Conservation (phyloP, 2,888 invertebrate genomes). For the Oxytorus armatus region DNA sequence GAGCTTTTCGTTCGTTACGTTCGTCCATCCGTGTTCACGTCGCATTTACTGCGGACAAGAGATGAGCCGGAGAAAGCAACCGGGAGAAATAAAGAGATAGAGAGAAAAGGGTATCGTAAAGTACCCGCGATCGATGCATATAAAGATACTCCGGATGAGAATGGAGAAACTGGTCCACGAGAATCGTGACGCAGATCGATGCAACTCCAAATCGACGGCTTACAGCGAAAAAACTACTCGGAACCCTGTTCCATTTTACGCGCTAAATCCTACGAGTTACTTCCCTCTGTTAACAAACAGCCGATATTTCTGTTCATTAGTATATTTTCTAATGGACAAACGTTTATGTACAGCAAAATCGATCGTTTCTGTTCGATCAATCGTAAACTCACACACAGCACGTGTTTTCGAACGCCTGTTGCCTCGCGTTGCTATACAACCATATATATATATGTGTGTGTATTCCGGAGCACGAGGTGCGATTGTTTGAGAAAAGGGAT, state of each 20-base stretch:
- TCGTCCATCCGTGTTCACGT: constrained; percentile 64
- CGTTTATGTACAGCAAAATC: constrained; percentile 26
- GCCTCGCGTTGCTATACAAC: no score
- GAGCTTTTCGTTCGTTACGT: constrained; percentile 56
- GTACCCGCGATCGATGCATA: constrained; percentile 64
- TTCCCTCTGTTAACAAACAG: background rate
- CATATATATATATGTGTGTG: no score
- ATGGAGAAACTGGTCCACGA: constrained; percentile 34
- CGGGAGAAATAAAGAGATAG: background rate
- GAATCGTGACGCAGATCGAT: constrained; percentile 61
- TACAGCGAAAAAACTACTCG: background rate
- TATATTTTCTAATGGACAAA: constrained; percentile 5
- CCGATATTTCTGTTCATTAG: constrained; percentile 5
- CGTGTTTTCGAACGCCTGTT: no score
- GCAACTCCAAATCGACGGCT: constrained; percentile 15
- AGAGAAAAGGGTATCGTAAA: constrained; percentile 47
- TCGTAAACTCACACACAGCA: constrained; percentile 59
- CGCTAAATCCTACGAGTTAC: background rate
- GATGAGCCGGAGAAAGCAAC: constrained; percentile 1
- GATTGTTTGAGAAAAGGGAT: no score
- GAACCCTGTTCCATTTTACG: background rate
- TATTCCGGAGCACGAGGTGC: no score
- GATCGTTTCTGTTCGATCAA: constrained; percentile 60
- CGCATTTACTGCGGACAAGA: constrained; percentile 40
- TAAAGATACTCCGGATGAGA: constrained; percentile 44